Conservation (phyloP, 1,140 invertebrate genomes). For the Holotrichia oblita region DNA sequence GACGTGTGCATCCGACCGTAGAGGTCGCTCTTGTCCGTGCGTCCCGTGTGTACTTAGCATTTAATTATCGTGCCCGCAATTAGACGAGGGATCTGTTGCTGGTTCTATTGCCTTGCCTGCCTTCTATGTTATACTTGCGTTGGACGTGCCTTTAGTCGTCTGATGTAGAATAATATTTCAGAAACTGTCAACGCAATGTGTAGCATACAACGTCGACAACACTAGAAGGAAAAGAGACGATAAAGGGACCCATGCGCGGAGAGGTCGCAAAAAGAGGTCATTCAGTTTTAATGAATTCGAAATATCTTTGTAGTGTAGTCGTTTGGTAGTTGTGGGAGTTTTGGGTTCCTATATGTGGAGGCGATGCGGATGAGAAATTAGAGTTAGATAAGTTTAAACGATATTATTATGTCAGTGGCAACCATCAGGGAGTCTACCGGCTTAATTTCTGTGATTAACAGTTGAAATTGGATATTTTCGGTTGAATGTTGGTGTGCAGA, state of each 20-base stretch:
- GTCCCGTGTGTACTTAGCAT: conserved; percentile 51
- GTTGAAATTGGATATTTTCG: conserved; percentile 13
- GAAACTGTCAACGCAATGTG: conserved; percentile 41
- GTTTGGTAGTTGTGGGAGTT: neutral
- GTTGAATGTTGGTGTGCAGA: neutral
- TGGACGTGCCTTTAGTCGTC: neutral
- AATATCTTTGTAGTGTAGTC: conserved; percentile 22
- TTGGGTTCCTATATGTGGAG: conserved; percentile 1
- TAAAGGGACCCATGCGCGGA: neutral
- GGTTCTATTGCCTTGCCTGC: neutral
- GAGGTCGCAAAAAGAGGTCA: conserved; percentile 20
- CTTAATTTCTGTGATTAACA: conserved; percentile 24
- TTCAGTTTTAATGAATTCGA: conserved; percentile 27
- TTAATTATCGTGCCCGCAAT: conserved; percentile 53
- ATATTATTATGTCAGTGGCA: conserved; percentile 20
- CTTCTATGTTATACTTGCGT: conserved; percentile 35
- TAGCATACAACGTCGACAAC: neutral
- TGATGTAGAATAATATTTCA: conserved; percentile 43
- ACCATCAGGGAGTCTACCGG: neutral
- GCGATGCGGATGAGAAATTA: conserved; percentile 10
- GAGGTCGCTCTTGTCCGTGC: conserved; percentile 45
- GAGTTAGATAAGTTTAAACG: conserved; percentile 28
- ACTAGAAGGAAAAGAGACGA: conserved; percentile 18
- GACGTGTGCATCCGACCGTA: conserved; percentile 44
- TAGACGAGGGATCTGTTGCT: conserved; percentile 43